Evolutionary conservation across 2,113 vertebrate genomes (phyloP), one percentile per base, ranked within the genome.

Genomic region (Megaceryle torquata): DNA sequence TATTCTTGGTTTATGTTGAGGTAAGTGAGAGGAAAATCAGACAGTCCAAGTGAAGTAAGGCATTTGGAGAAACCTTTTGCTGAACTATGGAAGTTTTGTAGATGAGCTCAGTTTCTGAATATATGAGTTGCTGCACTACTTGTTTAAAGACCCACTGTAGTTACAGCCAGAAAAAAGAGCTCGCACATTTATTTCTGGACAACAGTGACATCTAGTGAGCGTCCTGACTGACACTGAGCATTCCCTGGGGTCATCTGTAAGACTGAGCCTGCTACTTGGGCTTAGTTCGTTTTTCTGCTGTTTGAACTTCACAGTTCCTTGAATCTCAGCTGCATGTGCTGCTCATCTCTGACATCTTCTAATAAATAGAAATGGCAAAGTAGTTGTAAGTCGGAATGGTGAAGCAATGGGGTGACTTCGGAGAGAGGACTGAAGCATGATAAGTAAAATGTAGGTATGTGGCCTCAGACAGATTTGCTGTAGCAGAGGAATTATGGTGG

Each of bases 151-250:
- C 15, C 31, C 39, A 35, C 29, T 33, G 14, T 43, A 90, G 21
- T 76, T 64, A 33, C 69, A 87, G 77, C 50, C 74, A 93, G 77
- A 43, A 72, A 84, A 54, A 90, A 60, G 33, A 11, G 15, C 39
- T 86, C 48, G 18, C 19, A 31, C 10, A 3, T 65, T 87, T 91
- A 65, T 92, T 92, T 94, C 59, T 96, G 93, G 92, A 84, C 86
- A 96, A 97, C 91, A 97, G 93, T 96, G 96, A 96, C 96, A 97
- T 81, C 96, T 97, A 97, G 96, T 89, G 96, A 92, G 70, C 64
- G 6, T 57, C 78, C 37, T 31, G 86, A 53, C 74, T 1, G 4
- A 24, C 31, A 65, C 28, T 1, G 61, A 69, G 48, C n/a, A 11
- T 56, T 78, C 74, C 77, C 70, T 28, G 41, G 48, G 44, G 91